Base-by-base conservation (phyloP, 1,140 invertebrate genomes). In the Pseudomyrmex flavicornis region DNA sequence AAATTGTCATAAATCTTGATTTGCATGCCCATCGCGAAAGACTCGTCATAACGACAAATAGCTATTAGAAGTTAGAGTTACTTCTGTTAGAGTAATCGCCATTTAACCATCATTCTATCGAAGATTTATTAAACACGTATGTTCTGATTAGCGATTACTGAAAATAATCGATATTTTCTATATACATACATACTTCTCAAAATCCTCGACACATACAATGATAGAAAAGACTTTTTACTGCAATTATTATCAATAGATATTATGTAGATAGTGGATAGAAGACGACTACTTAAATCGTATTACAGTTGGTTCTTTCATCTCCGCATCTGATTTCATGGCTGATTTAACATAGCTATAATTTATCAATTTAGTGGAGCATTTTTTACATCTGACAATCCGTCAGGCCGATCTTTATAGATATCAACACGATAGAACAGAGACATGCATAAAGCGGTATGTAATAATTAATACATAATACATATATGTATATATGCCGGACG, bases 281-380 rank as follows among this genome's bases (percentile, higher is more conserved):
- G 4, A 20, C 65, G 17, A 44, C 58, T 54, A 70, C 52, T 44
- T 79, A 79, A 72, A 80, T 77, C 74, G 66, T 48, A 50, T 44
- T 44, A 20, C 76, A 12, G 44, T 65, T 77, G 48, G 26, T 65
- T 58, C 54, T 54, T 35, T 68, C 62, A 50, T 63, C 62, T 13
- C 75, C 48, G 9, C 76, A 80, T 72, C 76, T 72, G 35, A 35
- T 35, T 35, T 35, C 5, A 35, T 35, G 54, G 44, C 66, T 72
- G 66, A 80, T 80, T 80, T 80, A 72, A 70, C 54, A 56, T 66
- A 44, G 56, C 54, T 56, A 80, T 80, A 80, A 80, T 80, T 80
- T 80, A 80, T 80, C 76, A 80, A 80, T 80, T 80, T 70, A 80
- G 76, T 80, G n/a, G 22, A 66, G n/a, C 46, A 80, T 80, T 80